Conservation (phyloP, 2,797 vertebrate species). For the Epinephelus malabaricus region DNA sequence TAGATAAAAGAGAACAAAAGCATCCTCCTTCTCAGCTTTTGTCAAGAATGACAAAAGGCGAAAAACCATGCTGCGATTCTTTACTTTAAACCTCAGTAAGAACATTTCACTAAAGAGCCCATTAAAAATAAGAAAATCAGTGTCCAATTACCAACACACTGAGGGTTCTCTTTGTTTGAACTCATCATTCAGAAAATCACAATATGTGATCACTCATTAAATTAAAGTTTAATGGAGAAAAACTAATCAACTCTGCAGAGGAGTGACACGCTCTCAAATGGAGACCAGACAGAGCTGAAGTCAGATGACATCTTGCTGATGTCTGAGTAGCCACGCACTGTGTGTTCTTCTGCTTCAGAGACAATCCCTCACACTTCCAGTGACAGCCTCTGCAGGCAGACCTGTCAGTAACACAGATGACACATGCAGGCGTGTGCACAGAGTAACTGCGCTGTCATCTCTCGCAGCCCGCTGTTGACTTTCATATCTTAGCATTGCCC, state of each 20-base stretch:
- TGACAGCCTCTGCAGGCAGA: conserved; percentile 9
- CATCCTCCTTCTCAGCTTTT: not conserved
- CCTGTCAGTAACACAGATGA: conserved; percentile 38
- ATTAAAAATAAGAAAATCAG: conserved; percentile 25
- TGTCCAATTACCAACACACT: conserved; percentile 17
- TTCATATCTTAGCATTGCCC: conserved; percentile 6
- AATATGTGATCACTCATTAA: conserved; percentile 14
- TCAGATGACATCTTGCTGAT: conserved; percentile 18
- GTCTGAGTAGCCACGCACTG: conserved; percentile 9
- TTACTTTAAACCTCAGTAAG: conserved; percentile 6
- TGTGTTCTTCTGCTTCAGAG: conserved; percentile 8
- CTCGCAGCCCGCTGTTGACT: conserved; percentile 19
- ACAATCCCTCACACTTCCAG: conserved; percentile 32
- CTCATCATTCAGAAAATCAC: conserved; percentile 5
- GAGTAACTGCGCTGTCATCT: conserved; percentile 33
- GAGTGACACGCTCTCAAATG: not conserved
- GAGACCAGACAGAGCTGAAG: conserved; percentile 12
- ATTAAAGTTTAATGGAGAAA: conserved; percentile 16
- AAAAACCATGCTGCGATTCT: not conserved
- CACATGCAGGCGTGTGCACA: conserved; percentile 4
- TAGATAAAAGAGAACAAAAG: conserved; percentile 35
- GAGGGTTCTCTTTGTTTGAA: conserved; percentile 25
- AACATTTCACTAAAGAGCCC: conserved; percentile 9
- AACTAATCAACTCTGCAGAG: conserved; percentile 4
- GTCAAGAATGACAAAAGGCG: conserved; percentile 4